Evolutionary conservation across 2,888 invertebrate species (phyloP).

Genomic region (Mantis religiosa): DNA sequence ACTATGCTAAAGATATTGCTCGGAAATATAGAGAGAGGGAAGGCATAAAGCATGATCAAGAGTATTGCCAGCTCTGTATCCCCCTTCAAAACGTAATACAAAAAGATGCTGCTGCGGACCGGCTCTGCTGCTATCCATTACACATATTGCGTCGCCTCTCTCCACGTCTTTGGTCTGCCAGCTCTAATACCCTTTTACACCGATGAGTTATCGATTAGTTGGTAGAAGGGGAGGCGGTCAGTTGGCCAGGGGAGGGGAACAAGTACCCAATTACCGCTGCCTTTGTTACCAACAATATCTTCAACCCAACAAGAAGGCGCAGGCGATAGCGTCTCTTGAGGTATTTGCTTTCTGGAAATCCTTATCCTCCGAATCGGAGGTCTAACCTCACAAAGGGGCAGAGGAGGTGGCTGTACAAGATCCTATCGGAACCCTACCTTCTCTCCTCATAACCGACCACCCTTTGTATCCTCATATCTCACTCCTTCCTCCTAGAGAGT

Average conservation of each 20-base stretch:
- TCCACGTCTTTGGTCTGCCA: constrained; percentile 10
- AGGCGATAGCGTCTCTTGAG: no score
- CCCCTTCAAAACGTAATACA: background rate
- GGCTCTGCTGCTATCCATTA: background rate
- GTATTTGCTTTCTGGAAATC: no score
- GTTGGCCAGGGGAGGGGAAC: background rate
- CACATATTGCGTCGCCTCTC: background rate
- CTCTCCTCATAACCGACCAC: no score
- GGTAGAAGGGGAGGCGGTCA: background rate
- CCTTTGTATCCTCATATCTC: no score
- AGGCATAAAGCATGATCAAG: background rate
- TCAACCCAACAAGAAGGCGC: no score
- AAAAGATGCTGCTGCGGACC: background rate
- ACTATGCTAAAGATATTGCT: background rate
- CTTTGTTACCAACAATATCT: no score
- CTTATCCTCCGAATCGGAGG: no score
- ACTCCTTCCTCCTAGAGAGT: no score
- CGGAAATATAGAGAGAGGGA: background rate
- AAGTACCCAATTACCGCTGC: no score
- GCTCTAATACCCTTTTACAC: constrained; percentile 32
- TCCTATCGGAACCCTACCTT: no score
- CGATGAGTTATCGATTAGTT: constrained; percentile 32
- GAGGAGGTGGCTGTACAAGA: no score
- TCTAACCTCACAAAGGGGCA: no score
- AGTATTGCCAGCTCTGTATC: background rate